Conservation (phyloP, 1,140 invertebrate species). For the Araneus ventricosus region DNA sequence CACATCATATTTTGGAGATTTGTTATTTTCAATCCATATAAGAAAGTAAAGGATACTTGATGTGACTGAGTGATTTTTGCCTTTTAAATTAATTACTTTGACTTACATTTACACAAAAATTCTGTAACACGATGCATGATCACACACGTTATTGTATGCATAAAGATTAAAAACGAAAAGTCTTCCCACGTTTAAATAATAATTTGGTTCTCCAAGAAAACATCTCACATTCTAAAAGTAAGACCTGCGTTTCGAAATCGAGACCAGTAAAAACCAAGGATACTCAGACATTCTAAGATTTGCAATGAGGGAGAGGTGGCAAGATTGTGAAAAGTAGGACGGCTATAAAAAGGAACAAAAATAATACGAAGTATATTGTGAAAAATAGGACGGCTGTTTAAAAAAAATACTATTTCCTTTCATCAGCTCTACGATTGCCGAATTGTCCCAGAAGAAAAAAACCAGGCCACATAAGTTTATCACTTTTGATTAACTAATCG, state of each 20-base stretch:
- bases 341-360: slow-evolving; percentile 9
- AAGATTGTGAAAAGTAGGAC: neutral
- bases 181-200: too few relatives aligned
- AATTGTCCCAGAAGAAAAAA: neutral
- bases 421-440: neutral
- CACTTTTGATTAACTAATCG: slow-evolving; percentile 9
- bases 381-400: neutral
- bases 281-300: neutral
- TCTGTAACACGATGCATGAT: too few relatives aligned
- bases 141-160: too few relatives aligned
- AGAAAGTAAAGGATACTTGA: too few relatives aligned
- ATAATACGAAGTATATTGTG: neutral
- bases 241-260: neutral
- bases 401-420: neutral
- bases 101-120: too few relatives aligned
- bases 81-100: too few relatives aligned
- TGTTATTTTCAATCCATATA: too few relatives aligned
- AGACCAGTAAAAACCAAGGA: neutral
- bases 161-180: too few relatives aligned
- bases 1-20: too few relatives aligned
- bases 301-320: neutral
- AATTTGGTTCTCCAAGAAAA: too few relatives aligned
- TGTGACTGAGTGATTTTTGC: too few relatives aligned
- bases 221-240: too few relatives aligned
- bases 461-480: neutral